phyloP scores from a whole-genome alignment of 2,888 invertebrate species.

The Diogma glabrata region DNA sequence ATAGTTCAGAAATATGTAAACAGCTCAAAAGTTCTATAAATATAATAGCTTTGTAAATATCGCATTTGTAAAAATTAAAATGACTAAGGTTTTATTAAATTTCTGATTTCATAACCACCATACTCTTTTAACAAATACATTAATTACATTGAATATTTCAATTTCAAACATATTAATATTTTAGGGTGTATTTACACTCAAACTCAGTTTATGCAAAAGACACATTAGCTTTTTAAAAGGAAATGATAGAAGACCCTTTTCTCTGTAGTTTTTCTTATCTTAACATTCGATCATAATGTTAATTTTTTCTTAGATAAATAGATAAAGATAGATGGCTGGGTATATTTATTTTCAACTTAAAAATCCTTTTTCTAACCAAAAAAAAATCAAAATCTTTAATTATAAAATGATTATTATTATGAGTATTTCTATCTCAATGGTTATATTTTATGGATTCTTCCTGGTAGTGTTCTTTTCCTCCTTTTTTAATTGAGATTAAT shows the following conservation, averaged over 20 bases:
- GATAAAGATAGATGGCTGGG: conserved; percentile 2
- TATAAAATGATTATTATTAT: conserved; percentile 7
- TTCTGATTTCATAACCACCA: too few relatives aligned
- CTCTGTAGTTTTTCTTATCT: conserved; percentile 7
- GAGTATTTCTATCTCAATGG: conserved; percentile 5
- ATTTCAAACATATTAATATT: too few relatives aligned
- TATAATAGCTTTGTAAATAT: too few relatives aligned
- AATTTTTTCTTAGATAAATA: conserved; percentile 5
- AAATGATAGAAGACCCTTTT: conserved; percentile 6
- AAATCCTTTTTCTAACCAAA: neutral
- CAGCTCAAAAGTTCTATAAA: too few relatives aligned
- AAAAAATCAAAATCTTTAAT: conserved; percentile 7
- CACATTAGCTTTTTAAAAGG: conserved; percentile 7
- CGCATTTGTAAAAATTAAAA: too few relatives aligned
- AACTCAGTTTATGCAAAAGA: conserved; percentile 3
- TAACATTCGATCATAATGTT: conserved; percentile 6
- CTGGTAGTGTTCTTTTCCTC: neutral
- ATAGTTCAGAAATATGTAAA: too few relatives aligned
- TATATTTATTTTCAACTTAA: neutral
- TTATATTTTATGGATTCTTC: too few relatives aligned
- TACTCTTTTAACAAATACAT: too few relatives aligned
- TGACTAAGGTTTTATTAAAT: too few relatives aligned
- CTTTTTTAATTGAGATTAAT: conserved; percentile 4
- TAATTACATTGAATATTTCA: too few relatives aligned
- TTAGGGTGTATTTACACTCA: too few relatives aligned